These are phyloP conservation scores for Embiotoca jacksoni DNA, from an alignment of 2,113 vertebrate genomes.

Conservation along the genomic window DNA sequence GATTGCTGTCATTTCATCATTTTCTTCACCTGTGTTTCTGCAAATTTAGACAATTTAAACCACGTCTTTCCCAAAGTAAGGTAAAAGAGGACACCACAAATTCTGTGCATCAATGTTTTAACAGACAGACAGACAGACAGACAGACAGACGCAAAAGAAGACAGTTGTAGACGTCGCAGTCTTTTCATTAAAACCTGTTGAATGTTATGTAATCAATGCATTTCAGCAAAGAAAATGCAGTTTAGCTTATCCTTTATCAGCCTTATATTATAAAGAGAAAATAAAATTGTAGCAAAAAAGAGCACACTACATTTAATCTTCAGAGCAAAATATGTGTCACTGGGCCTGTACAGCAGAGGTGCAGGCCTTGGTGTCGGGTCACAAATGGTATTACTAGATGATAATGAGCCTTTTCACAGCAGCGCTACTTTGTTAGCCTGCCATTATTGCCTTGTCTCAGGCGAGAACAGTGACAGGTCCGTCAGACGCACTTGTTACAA, in stretches of 20 bases:
- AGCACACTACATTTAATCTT: neutral
- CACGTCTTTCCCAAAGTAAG: no score
- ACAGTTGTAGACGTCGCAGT: no score
- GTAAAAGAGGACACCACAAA: no score
- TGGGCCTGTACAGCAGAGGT: slow-evolving; percentile 1
- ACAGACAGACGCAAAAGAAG: no score
- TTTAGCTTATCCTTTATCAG: no score
- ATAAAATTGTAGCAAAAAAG: neutral
- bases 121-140: no score
- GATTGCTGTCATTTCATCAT: slow-evolving; percentile 60
- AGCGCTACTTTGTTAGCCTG: slow-evolving; percentile 44
- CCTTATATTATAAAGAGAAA: no score
- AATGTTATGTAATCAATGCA: no score
- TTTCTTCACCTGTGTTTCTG: slow-evolving; percentile 10
- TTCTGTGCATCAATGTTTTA: no score
- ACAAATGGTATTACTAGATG: slow-evolving; percentile 24
- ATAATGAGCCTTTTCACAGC: slow-evolving; percentile 41
- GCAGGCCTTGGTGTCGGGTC: slow-evolving; percentile 14
- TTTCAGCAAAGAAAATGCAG: no score
- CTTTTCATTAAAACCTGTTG: no score
- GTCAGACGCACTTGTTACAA: slow-evolving; percentile 60
- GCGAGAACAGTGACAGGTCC: slow-evolving; percentile 29
- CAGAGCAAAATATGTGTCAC: neutral
- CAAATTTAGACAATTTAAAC: no score
- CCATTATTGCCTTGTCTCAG: slow-evolving; percentile 48